A percentile compares a stretch with the other conserved stretches of the same genome.
Conservation (phyloP, 2,113 vertebrate species). For the Zeus faber region DNA sequence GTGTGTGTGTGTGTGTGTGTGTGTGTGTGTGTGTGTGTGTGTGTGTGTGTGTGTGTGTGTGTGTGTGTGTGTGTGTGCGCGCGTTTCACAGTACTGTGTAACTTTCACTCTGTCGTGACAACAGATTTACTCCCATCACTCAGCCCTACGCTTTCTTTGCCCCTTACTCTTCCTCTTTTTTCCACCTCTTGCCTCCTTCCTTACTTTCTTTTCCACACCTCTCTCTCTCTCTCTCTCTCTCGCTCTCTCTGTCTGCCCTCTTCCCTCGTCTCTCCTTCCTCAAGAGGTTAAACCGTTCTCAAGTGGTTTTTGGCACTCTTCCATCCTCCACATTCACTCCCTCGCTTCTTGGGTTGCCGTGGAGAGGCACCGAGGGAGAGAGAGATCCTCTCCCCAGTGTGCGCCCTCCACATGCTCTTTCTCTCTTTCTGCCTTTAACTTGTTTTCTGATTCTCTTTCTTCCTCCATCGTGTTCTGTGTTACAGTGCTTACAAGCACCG, state of each 20-base stretch:
- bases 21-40: no score
- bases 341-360: constrained; percentile 52
- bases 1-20: no score
- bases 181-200: not conserved
- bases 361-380: constrained; percentile 48
- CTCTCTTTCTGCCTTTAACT: no score
- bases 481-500: no score
- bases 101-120: not conserved
- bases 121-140: not conserved
- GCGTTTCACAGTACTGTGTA: no score
- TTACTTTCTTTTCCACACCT: not conserved
- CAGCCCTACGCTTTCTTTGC: not conserved
- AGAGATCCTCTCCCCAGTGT: constrained; percentile 39
- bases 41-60: no score
- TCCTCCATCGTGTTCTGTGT: no score
- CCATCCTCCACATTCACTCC: constrained; percentile 52
- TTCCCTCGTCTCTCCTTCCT: not conserved
- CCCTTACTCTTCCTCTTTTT: not conserved
- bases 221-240: not conserved
- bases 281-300: constrained; percentile 33
- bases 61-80: no score
- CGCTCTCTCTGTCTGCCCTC: not conserved
- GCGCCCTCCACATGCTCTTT: no score
- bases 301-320: constrained; percentile 47
- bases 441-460: no score